Base-by-base conservation (phyloP, 2,888 invertebrate genomes). In the Athripsodes cinereus region DNA sequence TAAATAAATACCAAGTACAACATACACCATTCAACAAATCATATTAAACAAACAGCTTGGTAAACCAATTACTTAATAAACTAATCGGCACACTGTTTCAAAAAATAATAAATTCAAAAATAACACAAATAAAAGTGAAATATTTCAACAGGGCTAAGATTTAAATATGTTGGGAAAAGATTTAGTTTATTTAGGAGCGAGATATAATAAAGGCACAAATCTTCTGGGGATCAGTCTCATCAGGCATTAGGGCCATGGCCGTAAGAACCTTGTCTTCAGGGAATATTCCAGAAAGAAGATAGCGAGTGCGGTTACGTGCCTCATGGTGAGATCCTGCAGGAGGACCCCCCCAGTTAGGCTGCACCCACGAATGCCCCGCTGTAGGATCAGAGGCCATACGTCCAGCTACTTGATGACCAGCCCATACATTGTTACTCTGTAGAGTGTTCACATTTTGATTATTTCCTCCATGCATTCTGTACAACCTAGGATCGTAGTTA, bases 231-330 rank as follows among this genome's bases (percentile, higher is more conserved):
- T 94, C 90, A 21, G 87, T 91, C 71, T 94, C 94, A 52, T 92
- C 89, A 0, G 96, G 96, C 74, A 91, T 87, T 64, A 88, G 77
- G 62, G 87, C 84, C 90, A 97, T 92, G 0, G 90, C 95, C 53
- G 87, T 85, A 53, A 85, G 83, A n/a, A 96, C 96, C 69, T 92
- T 90, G 64, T 89, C 87, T 68, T 92, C 90, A 0, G 94, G 93
- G 74, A 97, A 97, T 58, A 96, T 86, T 55, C 89, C 89, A n/a
- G 91, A 86, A 63, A 97, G 76, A 72, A 95, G 93, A 73, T 88
- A 94, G 71, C 90, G 92, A 69, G 95, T 76, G 65, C 86, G 83
- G 22, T 87, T 80, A 0, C 93, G 81, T 19, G 87, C 85, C 67
- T 92, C 92, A 57, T 72, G 66, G 47, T 62, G 63, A 13, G 58